These are phyloP conservation scores for Dione vanillae DNA, from an alignment of 2,888 invertebrate genomes.

Conservation along the genomic window DNA sequence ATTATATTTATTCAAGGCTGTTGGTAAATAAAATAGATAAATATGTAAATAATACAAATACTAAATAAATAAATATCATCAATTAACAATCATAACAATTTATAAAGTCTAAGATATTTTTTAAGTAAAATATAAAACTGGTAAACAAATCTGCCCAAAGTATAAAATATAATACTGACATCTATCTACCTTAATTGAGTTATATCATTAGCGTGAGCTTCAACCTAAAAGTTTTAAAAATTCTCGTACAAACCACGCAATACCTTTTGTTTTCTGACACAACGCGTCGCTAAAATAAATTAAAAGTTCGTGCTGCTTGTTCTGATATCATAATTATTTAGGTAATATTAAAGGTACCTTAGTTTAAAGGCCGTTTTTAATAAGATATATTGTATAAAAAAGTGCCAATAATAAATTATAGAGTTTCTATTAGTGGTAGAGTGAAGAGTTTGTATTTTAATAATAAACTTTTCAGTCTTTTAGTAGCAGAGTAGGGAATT, in stretches of 20 bases:
- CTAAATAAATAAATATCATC: no score
- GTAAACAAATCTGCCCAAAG: background rate
- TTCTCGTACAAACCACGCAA: slow-evolving; percentile 1
- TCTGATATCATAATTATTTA: slow-evolving; percentile 5
- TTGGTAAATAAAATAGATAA: no score
- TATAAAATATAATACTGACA: background rate
- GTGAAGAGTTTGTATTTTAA: no score
- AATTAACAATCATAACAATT: no score
- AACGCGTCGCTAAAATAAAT: slow-evolving; percentile 6
- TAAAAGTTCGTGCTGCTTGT: background rate
- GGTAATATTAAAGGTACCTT: background rate
- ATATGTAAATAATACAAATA: no score
- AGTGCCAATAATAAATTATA: no score
- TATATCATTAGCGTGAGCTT: slow-evolving; percentile 5
- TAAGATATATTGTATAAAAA: no score
- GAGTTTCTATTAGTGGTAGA: no score
- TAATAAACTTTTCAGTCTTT: no score
- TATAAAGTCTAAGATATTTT: no score
- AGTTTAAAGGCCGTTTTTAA: background rate
- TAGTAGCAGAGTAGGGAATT: no score
- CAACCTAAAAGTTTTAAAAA: slow-evolving; percentile 2
- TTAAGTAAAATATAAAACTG: background rate
- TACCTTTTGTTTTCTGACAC: slow-evolving; percentile 1
- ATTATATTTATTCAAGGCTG: background rate
- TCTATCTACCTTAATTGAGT: slow-evolving; percentile 8